Conservation (phyloP, 2,113 vertebrate species). For the Recurvirostra avosetta region DNA sequence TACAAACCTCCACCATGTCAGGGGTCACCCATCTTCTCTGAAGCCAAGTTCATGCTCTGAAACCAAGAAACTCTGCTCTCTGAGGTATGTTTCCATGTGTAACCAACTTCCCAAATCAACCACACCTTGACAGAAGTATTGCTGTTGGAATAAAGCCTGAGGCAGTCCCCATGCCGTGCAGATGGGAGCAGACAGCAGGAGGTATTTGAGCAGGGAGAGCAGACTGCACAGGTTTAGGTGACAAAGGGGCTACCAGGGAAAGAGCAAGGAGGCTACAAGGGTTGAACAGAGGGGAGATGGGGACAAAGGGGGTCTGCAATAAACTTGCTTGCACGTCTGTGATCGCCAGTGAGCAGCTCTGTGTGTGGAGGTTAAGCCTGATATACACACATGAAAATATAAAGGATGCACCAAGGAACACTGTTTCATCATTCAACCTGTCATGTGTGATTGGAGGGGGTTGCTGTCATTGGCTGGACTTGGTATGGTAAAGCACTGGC, state of each 20-base stretch:
- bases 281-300: not conserved
- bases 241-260: not conserved
- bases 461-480: not conserved
- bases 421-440: not conserved
- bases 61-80: not conserved
- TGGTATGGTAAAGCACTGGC: not conserved
- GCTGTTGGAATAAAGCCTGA: not conserved
- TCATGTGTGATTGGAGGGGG: not conserved
- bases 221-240: not conserved
- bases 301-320: not conserved
- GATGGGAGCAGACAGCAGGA: not conserved
- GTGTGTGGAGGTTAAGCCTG: not conserved
- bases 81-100: not conserved
- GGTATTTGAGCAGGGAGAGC: not conserved
- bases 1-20: not conserved
- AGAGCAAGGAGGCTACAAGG: not conserved
- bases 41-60: not conserved
- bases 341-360: not conserved
- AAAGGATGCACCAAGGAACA: not conserved
- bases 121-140: not conserved
- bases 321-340: not conserved
- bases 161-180: rapidly evolving
- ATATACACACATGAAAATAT: not conserved
- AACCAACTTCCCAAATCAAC: not conserved
- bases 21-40: not conserved